Base-by-base conservation (phyloP, 2,888 invertebrate species). In the Pristionchus fissidentatus region DNA sequence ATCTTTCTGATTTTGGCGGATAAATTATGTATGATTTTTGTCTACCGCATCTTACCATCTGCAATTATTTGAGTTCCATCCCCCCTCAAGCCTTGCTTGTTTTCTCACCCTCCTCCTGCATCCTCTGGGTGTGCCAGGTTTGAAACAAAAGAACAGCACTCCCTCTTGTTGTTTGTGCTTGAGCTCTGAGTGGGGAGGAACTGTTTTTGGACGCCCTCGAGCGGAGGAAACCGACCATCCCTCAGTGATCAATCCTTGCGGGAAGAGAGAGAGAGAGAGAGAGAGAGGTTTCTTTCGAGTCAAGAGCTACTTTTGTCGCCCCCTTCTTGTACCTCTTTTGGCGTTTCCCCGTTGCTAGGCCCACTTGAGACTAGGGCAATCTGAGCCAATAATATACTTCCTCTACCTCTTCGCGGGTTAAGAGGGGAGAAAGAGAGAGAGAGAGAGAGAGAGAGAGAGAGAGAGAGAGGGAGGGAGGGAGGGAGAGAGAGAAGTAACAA, bases 371-470 rank as follows among this genome's bases (percentile, higher is more conserved):
- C n/a, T n/a, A n/a, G n/a, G n/a, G n/a, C n/a, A 70, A 70, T 70
- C 70, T 70, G 41, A 70, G 70, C 70, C 70, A 70, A 70, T 70
- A 70, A 70, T 70, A 70, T 70, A 70, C 70, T 70, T 70, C 70
- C 70, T n/a, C n/a, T 70, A 43, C 70, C 70, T 70, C 70, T 35
- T 70, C 26, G 32, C 32, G 38, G 70, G 70, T 70, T 70, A 43
- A 70, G 70, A 70, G 70, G 26, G 32, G 38, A 38, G n/a, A n/a
- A n/a, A n/a, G n/a, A n/a, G n/a, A n/a, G n/a, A n/a, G n/a, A n/a
- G n/a, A n/a, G n/a, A n/a, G n/a, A n/a, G n/a, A n/a, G n/a, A n/a
- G n/a, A n/a, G n/a, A n/a, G n/a, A n/a, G n/a, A n/a, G n/a, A n/a
- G n/a, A n/a, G n/a, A n/a, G n/a, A n/a, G n/a, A n/a, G n/a, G n/a